Percentiles rank a stretch among this genome's conserved stretches.
phyloP scores from a whole-genome alignment of 53 echinoderm and acorn worm species.

The Patiria pectinifera region DNA sequence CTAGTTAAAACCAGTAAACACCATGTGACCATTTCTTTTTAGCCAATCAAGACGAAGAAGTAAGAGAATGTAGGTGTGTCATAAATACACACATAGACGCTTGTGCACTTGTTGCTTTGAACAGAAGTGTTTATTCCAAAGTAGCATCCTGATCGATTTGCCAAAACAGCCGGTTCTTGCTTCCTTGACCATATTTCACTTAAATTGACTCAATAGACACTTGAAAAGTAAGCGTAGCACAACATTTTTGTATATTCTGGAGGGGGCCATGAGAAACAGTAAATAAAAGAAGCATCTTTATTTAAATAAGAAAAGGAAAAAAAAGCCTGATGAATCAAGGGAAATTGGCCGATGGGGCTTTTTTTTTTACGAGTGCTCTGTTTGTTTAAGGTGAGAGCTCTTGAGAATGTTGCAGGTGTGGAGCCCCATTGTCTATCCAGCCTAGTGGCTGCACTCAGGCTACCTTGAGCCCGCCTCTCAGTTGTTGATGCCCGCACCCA shows the following conservation, averaged over 20 bases:
- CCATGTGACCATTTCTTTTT: too few relatives aligned
- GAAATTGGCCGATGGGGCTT: not conserved
- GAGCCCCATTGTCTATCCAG: not conserved
- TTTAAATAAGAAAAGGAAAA: not conserved
- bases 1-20: too few relatives aligned
- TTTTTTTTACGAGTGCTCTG: constrained; percentile 13
- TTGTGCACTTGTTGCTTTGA: not conserved
- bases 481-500: constrained; percentile 29
- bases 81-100: not conserved
- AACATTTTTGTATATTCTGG: not conserved
- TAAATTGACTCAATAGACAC: constrained; percentile 23
- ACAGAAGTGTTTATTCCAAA: not conserved
- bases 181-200: constrained; percentile 22
- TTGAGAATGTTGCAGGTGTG: constrained; percentile 21
- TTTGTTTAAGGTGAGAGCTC: constrained; percentile 39
- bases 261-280: not conserved
- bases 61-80: not conserved
- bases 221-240: constrained; percentile 27
- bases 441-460: not conserved
- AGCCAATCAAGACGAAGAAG: too few relatives aligned
- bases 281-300: not conserved
- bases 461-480: constrained; percentile 17
- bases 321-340: constrained; percentile 3
- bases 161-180: not conserved
- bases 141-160: not conserved